Base-by-base conservation (phyloP, 2,113 vertebrate species). In the Nanorana parkeri region DNA sequence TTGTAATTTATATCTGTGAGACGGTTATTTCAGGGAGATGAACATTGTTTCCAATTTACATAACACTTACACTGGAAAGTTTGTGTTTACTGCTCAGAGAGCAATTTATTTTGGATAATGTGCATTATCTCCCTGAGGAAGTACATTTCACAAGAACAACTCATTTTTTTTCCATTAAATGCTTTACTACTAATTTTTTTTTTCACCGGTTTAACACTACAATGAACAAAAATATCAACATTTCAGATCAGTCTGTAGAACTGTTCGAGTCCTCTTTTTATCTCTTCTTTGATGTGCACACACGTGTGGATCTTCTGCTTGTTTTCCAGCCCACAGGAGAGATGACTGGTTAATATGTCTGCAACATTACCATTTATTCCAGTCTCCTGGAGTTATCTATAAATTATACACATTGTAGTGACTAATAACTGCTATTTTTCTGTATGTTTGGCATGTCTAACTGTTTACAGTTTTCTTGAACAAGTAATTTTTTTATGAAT, bases 81-180 rank as follows among this genome's bases (percentile, higher is more conserved):
- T 6, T 28, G 17, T 61, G 77, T 84, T 90, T 88, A 78, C 74
- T 69, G 13, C 3, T 80, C 41, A 77, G 72, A 84, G 56, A 0
- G 0, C 77, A 82, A 63, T 84, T 85, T 83, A 83, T 84, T 79
- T 81, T 74, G 54, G n/a, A 1, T 47, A 65, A 69, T n/a, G 60
- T 41, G 11, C 84, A 56, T 84, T 74, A 83, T 71, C 58, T 21
- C 71, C 71, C 60, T 26, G 64, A 76, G 69, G 85, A 77, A 68
- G 79, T 84, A 68, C 85, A 87, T 84, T 83, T 84, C 77, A 76
- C 68, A 61, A 77, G 84, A 85, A n/a, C 81, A 76, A 61, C 80
- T 83, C 65, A 32, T 80, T 79, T 82, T 79, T 82, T 47, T 81
- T 63, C 21, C 77, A 28, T 85, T 85, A 83, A 86, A 17, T 79